These are phyloP conservation scores for Nymphalis c-album DNA, from an alignment of 2,888 invertebrate genomes.

Conservation along the genomic window DNA sequence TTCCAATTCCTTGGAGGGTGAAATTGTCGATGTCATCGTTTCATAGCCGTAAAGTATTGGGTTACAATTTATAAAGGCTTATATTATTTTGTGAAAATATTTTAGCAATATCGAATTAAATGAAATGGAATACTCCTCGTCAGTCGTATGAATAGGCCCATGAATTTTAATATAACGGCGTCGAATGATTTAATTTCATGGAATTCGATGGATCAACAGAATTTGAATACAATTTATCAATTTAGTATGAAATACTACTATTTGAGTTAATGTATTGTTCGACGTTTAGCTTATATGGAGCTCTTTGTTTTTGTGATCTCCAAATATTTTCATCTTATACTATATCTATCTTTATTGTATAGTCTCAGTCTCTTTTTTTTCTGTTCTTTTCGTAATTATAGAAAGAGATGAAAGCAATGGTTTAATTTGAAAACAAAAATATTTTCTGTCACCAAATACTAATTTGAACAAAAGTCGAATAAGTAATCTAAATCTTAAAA, in stretches of 20 bases:
- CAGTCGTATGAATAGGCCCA: not conserved
- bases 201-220: not conserved
- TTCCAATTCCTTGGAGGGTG: constrained; percentile 52
- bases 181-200: not conserved
- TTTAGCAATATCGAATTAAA: not conserved
- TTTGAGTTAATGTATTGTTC: too few species aligned
- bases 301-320: too few species aligned
- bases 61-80: constrained; percentile 17
- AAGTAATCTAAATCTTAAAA: constrained; percentile 25
- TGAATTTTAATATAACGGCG: not conserved
- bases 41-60: constrained; percentile 29
- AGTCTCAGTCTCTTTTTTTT: not conserved
- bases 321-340: too few species aligned
- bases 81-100: constrained; percentile 6
- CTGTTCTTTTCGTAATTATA: not conserved
- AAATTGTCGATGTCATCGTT: constrained; percentile 54
- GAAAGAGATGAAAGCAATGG: not conserved
- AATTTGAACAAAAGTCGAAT: constrained; percentile 11
- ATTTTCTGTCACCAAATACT: not conserved
- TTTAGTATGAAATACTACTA: too few species aligned
- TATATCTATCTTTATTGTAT: too few species aligned
- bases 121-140: not conserved
- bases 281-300: too few species aligned
- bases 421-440: not conserved
- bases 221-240: not conserved